A percentile compares a stretch with the other conserved stretches of the same genome.
These are phyloP conservation scores for Dermatemys mawii DNA, from an alignment of 2,113 vertebrate species.

Conservation along the genomic window DNA sequence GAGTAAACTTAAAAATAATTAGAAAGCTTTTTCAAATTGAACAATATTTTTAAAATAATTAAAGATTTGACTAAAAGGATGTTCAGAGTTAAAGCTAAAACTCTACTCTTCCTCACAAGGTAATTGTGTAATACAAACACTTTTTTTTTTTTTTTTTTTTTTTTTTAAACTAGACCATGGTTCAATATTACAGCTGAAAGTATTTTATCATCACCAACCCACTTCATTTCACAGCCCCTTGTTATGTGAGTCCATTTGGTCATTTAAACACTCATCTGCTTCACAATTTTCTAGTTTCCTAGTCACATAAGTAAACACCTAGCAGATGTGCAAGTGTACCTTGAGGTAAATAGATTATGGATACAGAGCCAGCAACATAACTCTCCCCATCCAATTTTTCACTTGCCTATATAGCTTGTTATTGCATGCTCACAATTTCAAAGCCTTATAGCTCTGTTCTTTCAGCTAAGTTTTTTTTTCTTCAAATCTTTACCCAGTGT, in stretches of 20 bases:
- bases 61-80: background rate
- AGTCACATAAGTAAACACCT: background rate
- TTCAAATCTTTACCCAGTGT: background rate
- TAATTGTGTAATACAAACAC: background rate
- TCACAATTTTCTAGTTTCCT: background rate
- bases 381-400: background rate
- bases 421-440: background rate
- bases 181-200: background rate
- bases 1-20: background rate
- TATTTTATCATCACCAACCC: background rate
- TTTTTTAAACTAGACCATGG: background rate
- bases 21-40: background rate
- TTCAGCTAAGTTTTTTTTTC: background rate
- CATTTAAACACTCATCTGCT: background rate
- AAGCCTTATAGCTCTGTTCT: background rate
- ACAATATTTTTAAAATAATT: background rate
- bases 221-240: background rate
- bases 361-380: background rate
- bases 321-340: background rate
- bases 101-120: background rate
- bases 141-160: background rate
- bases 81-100: background rate
- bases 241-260: background rate
- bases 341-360: background rate
- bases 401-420: background rate